Evolutionary conservation across 2,888 invertebrate species (phyloP).

Genomic region (Agrochola litura): DNA sequence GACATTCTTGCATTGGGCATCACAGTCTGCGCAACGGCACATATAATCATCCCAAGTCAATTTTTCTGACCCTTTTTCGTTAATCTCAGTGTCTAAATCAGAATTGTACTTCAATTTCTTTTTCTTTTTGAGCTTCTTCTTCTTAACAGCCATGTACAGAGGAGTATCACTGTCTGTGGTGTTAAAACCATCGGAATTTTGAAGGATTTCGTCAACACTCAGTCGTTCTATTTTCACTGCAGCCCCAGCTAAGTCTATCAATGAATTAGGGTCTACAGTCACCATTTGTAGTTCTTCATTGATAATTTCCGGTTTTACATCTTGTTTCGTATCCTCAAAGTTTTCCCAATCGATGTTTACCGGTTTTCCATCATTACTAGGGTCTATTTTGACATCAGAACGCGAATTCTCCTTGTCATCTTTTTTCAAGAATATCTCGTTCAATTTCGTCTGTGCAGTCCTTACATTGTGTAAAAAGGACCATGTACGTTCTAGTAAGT

Average conservation of each 20-base stretch:
- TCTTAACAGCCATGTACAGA: constrained; percentile 69
- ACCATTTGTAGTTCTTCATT: constrained; percentile 65
- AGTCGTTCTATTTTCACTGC: constrained; percentile 76
- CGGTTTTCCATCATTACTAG: constrained; percentile 75
- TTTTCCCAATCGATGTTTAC: constrained; percentile 82
- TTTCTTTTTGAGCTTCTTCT: constrained; percentile 68
- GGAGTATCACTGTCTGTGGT: constrained; percentile 83
- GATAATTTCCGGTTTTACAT: constrained; percentile 77
- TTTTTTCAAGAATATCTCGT: constrained; percentile 72
- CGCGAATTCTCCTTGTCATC: constrained; percentile 41
- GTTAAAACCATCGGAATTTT: constrained; percentile 71
- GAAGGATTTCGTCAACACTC: constrained; percentile 68
- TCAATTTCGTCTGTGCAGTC: constrained; percentile 81
- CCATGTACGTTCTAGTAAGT: constrained; percentile 85
- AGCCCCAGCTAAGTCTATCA: constrained; percentile 65
- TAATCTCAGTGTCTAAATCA: constrained; percentile 7
- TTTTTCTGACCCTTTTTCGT: constrained; percentile 25
- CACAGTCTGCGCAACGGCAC: constrained; percentile 84
- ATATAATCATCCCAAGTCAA: constrained; percentile 83
- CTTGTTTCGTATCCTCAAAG: constrained; percentile 77
- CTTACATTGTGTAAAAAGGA: constrained; percentile 82
- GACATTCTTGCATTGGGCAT: constrained; percentile 84
- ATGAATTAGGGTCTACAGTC: constrained; percentile 69
- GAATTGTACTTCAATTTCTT: constrained; percentile 58
- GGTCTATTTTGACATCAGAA: constrained; percentile 57